Evolutionary conservation across 2,113 vertebrate species (phyloP), one percentile per base, ranked within the genome.

Genomic region (Blennius ocellaris): DNA sequence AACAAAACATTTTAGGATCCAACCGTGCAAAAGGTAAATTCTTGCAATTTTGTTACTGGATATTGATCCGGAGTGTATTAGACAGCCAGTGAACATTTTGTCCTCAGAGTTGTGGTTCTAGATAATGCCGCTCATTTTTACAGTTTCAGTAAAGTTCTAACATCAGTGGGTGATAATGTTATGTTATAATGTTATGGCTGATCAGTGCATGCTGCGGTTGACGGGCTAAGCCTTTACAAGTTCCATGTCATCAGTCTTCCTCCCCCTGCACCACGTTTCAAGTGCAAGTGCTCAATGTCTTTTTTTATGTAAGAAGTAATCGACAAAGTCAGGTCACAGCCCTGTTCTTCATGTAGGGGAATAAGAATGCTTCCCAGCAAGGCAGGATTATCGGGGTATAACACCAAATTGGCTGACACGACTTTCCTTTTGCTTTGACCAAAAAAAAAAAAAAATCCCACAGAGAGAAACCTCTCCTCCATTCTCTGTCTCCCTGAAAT

Each of bases 401-500:
- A 79, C 85, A 82, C 61, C 57, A 79, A 83, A 69, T 74, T 78
- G 81, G 71, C 78, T 81, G 80, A 87, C 74, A 84, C 3, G 5
- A 54, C 11, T 70, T 72, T 73, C 30, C 41, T 61, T 74, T 65
- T 73, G 75, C 80, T 47, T 62, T 36, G 14, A n/a, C n/a, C n/a
- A n/a, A n/a, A 37, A 40, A 14, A 47, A 48, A 66, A 57, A 65
- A 70, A 71, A 21, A 55, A 30, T 49, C 57, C 64, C 17, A 36
- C 9, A 40, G 64, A 58, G 44, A 51, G 40, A 11, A 30, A 68
- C 74, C 68, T 69, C 30, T 17, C 30, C 5, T 8, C 55, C 51
- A 7, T 76, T 82, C 72, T 80, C 37, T 53, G 11, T 67, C 71
- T 68, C 59, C 14, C 39, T 69, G 50, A 72, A 85, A 78, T 87